phyloP scores from a whole-genome alignment of 2,888 invertebrate species.

The Halocaridina rubra region DNA sequence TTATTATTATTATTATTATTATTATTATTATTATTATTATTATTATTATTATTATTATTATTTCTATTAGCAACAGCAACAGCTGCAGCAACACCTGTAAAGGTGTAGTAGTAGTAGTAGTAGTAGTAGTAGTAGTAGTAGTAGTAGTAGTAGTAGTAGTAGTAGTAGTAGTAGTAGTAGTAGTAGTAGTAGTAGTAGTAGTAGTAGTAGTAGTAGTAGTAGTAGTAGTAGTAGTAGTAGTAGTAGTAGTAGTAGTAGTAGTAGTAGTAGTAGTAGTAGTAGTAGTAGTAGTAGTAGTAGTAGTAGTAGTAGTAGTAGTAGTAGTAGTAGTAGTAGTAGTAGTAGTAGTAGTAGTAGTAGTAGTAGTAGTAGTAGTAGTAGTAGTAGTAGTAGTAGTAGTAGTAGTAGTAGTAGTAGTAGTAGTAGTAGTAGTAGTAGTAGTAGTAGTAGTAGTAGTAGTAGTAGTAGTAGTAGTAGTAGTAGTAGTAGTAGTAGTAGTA shows the following conservation, averaged over 20 bases:
- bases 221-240: background rate
- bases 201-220: background rate
- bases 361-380: background rate
- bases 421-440: background rate
- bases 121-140: background rate
- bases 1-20: too few relatives aligned
- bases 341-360: background rate
- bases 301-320: background rate
- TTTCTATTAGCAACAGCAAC: too few relatives aligned
- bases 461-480: too few relatives aligned
- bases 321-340: conserved; percentile 1
- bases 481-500: too few relatives aligned
- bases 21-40: too few relatives aligned
- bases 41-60: too few relatives aligned
- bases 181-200: background rate
- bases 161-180: background rate
- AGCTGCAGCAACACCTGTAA: too few relatives aligned
- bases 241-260: background rate
- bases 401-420: background rate
- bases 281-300: background rate
- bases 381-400: background rate
- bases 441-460: too few relatives aligned
- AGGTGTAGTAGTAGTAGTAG: background rate
- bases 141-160: background rate
- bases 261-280: background rate